Conservation (phyloP, 1,140 invertebrate genomes). For the Aphidius ervi region DNA sequence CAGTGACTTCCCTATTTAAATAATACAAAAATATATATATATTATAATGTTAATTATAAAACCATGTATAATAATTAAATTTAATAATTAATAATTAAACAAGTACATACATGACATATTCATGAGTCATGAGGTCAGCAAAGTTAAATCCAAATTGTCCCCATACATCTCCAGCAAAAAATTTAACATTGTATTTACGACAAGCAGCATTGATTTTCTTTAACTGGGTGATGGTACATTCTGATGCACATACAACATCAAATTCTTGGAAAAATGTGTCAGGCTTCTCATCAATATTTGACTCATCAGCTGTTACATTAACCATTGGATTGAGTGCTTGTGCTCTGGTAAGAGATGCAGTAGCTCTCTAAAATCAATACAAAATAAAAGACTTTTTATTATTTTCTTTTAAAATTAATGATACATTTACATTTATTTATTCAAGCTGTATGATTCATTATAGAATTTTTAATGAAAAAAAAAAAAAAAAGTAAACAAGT, state of each 20-base stretch:
- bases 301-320: constrained; percentile 68
- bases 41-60: constrained; percentile 8
- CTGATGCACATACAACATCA: constrained; percentile 80
- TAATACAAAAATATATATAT: constrained; percentile 10
- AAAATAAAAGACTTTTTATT: background rate
- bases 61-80: constrained; percentile 6
- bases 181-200: constrained; percentile 73
- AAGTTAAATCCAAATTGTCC: constrained; percentile 92
- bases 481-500: constrained; percentile 10
- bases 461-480: background rate
- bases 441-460: background rate
- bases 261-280: constrained; percentile 75
- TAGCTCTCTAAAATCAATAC: constrained; percentile 68
- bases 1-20: constrained; percentile 41
- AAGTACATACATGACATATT: constrained; percentile 76
- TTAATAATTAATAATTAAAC: background rate
- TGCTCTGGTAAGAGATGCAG: constrained; percentile 71
- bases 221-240: constrained; percentile 67
- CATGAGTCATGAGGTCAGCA: constrained; percentile 80
- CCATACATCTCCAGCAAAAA: constrained; percentile 88
- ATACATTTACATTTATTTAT: background rate
- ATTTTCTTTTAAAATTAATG: too few species aligned
- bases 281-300: constrained; percentile 60
- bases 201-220: constrained; percentile 77
- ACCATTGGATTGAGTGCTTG: constrained; percentile 92